Evolutionary conservation across 2,888 invertebrate species (phyloP).

Genomic region (Polia nebulosa): DNA sequence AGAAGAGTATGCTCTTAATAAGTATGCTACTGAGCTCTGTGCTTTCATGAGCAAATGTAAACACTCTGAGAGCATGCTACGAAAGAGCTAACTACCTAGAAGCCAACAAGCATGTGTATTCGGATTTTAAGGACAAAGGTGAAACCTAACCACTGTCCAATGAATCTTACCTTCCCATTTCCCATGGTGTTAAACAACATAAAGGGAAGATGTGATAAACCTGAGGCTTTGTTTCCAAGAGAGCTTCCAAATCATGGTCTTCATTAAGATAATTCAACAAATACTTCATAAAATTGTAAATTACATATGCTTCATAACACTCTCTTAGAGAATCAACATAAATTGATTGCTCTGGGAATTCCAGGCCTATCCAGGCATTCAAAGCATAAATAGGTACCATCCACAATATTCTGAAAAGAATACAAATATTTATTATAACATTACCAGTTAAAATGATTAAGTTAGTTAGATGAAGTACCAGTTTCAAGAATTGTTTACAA

Average conservation of each 20-base stretch:
- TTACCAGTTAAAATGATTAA: background rate
- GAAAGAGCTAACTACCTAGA: too few relatives aligned
- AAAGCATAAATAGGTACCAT: constrained; percentile 99
- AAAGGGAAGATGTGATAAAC: constrained; percentile 97
- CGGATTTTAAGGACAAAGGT: background rate
- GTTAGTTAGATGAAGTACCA: background rate
- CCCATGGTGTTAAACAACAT: constrained; percentile 97
- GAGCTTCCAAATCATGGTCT: constrained; percentile 96
- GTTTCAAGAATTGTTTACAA: constrained; percentile 5
- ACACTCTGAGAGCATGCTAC: too few relatives aligned
- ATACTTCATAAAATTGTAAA: constrained; percentile 99
- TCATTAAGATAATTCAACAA: constrained; percentile 97
- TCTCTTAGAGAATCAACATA: constrained; percentile 98
- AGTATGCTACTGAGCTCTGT: too few relatives aligned
- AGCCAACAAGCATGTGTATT: background rate
- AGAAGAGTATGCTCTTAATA: too few relatives aligned
- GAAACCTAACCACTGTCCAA: background rate
- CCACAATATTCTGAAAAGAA: constrained; percentile 95
- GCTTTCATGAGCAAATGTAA: too few relatives aligned
- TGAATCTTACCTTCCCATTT: constrained; percentile 95
- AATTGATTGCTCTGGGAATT: constrained; percentile 96
- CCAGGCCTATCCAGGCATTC: constrained; percentile 98
- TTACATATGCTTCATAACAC: constrained; percentile 99
- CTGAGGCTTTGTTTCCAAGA: constrained; percentile 95
- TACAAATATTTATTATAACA: constrained; percentile 6